Percentiles rank a stretch among this genome's conserved stretches.
Evolutionary conservation across 2,113 vertebrate genomes (phyloP).

Genomic region (Charadrius vociferus): DNA sequence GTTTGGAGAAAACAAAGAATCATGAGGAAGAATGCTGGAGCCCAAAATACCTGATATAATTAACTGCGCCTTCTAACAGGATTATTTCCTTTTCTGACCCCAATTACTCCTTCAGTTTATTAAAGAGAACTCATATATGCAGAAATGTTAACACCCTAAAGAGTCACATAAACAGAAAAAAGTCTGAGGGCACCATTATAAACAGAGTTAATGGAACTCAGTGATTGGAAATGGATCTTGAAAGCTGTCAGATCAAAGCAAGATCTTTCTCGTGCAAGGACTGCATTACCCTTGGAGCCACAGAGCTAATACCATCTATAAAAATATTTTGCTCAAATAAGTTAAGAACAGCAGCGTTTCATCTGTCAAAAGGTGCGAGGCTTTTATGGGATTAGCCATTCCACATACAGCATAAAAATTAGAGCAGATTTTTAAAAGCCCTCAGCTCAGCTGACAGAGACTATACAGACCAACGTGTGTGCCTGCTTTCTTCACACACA

Average conservation of each 20-base stretch:
- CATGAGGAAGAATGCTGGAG: not conserved
- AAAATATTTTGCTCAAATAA: slow-evolving; percentile 56
- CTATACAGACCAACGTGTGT: not conserved
- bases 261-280: slow-evolving; percentile 13
- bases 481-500: not conserved
- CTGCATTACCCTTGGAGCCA: slow-evolving; percentile 54
- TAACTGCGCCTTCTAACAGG: not conserved
- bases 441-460: not conserved
- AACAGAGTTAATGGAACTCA: slow-evolving; percentile 51
- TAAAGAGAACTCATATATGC: not conserved
- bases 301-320: slow-evolving; percentile 38
- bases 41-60: slow-evolving; percentile 23
- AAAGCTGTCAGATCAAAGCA: slow-evolving; percentile 67
- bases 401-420: slow-evolving; percentile 24
- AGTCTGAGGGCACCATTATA: slow-evolving; percentile 48
- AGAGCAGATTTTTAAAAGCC: slow-evolving; percentile 32
- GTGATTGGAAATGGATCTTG: slow-evolving; percentile 60
- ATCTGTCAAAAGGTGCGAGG: slow-evolving; percentile 53
- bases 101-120: slow-evolving; percentile 41
- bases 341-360: slow-evolving; percentile 52
- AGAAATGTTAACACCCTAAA: slow-evolving; percentile 20
- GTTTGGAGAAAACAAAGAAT: not conserved
- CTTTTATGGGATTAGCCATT: slow-evolving; percentile 54
- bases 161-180: slow-evolving; percentile 31
- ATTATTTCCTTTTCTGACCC: slow-evolving; percentile 11